phyloP scores from a whole-genome alignment of 2,797 vertebrate genomes.

The Acestrorhynchus altus region DNA sequence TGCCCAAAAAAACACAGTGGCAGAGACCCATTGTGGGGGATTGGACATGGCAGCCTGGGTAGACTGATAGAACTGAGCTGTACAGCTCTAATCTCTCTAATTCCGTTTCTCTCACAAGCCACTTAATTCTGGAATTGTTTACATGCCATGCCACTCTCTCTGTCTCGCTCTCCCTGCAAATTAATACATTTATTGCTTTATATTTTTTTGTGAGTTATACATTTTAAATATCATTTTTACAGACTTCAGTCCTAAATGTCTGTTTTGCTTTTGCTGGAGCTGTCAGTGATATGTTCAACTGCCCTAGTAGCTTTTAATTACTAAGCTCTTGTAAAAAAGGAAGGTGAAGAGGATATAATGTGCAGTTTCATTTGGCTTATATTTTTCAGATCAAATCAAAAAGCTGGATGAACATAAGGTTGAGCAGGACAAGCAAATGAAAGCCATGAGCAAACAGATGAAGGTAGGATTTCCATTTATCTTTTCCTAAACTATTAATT shows the following conservation, averaged over 20 bases:
- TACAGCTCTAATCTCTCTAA: constrained; percentile 15
- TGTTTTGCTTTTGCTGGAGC: too few relatives aligned
- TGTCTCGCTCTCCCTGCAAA: background rate
- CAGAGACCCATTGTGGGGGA: constrained; percentile 24
- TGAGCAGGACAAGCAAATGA: constrained; percentile 90
- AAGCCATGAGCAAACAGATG: constrained; percentile 86
- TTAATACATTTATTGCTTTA: background rate
- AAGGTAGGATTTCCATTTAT: constrained; percentile 78
- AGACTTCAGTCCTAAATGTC: too few relatives aligned
- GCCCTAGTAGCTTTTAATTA: too few relatives aligned
- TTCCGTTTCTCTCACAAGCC: background rate
- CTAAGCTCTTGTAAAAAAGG: too few relatives aligned
- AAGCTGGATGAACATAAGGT: constrained; percentile 91
- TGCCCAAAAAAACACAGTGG: background rate
- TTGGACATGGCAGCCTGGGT: constrained; percentile 30
- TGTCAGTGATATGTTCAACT: background rate
- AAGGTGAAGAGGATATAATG: too few relatives aligned
- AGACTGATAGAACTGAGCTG: constrained; percentile 39
- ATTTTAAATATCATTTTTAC: background rate
- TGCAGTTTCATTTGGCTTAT: background rate
- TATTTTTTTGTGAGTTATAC: too few relatives aligned
- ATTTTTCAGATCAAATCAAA: constrained; percentile 83
- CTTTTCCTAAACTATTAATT: constrained; percentile 6
- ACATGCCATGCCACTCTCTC: background rate
- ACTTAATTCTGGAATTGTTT: constrained; percentile 19